phyloP scores from a whole-genome alignment of 2,113 vertebrate genomes.

The Aptenodytes patagonicus region DNA sequence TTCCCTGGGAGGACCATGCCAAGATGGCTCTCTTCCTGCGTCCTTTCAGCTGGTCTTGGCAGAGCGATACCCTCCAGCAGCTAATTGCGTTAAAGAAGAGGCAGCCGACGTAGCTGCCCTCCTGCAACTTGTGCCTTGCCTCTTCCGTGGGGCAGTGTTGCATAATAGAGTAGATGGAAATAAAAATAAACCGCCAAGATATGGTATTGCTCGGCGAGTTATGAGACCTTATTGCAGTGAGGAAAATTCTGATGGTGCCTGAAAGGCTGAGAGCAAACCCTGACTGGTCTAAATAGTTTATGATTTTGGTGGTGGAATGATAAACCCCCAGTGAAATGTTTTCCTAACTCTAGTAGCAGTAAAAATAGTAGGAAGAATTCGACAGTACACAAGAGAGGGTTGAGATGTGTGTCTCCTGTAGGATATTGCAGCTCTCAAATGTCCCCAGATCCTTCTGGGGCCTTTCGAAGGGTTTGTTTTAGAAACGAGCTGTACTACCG shows the following conservation, averaged over 20 bases:
- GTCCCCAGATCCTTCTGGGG: conserved; percentile 28
- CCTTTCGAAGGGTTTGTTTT: conserved; percentile 49
- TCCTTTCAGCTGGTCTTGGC: conserved; percentile 49
- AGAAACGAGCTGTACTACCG: background rate
- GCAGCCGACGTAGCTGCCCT: background rate
- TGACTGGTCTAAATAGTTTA: conserved; percentile 46
- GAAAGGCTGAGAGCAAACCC: conserved; percentile 35
- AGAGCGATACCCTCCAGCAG: conserved; percentile 15
- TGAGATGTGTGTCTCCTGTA: conserved; percentile 25
- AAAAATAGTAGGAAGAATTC: conserved; percentile 45
- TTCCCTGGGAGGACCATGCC: background rate
- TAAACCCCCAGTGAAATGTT: conserved; percentile 54
- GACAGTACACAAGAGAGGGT: conserved; percentile 12
- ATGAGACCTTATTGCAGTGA: background rate
- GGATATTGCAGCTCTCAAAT: background rate
- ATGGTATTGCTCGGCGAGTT: background rate
- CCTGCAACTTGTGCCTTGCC: background rate
- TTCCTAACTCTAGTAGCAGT: background rate
- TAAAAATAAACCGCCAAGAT: background rate
- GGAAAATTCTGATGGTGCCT: conserved; percentile 20
- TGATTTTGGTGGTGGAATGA: conserved; percentile 54
- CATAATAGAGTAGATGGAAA: background rate
- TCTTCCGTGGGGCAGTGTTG: background rate
- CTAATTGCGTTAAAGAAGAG: background rate
- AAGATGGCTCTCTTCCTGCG: conserved; percentile 41